Conservation (phyloP, 2,113 vertebrate genomes). For the Tamias sibiricus region DNA sequence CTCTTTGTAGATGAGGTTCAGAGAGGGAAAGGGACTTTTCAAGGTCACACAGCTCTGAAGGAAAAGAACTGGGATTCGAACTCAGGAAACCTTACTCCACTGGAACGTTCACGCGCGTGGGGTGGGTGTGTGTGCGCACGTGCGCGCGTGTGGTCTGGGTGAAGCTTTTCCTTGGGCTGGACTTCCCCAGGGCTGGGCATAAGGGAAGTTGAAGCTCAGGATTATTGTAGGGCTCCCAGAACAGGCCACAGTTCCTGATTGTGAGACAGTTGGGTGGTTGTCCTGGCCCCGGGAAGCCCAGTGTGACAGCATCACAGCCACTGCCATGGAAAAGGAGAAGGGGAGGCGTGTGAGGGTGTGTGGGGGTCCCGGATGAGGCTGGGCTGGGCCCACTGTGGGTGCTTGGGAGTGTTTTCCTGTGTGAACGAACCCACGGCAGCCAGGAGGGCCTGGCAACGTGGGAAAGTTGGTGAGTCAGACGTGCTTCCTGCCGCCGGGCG, state of each 20-base stretch:
- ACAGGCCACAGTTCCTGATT: too few species aligned
- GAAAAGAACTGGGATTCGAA: neutral
- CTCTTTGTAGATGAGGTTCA: neutral
- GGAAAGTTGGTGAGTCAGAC: neutral
- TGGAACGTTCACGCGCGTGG: neutral
- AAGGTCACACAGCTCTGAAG: neutral
- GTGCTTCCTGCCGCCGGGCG: too few species aligned
- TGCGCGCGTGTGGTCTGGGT: neutral
- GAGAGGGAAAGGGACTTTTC: neutral
- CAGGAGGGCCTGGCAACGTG: neutral
- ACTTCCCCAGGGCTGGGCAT: neutral
- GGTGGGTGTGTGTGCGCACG: accelerated
- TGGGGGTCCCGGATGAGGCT: accelerated
- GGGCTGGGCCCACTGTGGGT: neutral
- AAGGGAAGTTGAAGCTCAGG: neutral
- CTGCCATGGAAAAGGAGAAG: neutral
- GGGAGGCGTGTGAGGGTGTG: accelerated
- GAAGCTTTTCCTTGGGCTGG: neutral
- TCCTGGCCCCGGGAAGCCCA: neutral
- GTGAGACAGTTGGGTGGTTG: neutral
- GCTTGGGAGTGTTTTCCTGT: neutral
- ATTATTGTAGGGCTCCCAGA: too few species aligned
- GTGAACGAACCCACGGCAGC: neutral
- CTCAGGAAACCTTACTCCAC: neutral
- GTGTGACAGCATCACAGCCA: too few species aligned